Evolutionary conservation across 1,140 invertebrate genomes (phyloP).

Genomic region (Drosophila melanica): DNA sequence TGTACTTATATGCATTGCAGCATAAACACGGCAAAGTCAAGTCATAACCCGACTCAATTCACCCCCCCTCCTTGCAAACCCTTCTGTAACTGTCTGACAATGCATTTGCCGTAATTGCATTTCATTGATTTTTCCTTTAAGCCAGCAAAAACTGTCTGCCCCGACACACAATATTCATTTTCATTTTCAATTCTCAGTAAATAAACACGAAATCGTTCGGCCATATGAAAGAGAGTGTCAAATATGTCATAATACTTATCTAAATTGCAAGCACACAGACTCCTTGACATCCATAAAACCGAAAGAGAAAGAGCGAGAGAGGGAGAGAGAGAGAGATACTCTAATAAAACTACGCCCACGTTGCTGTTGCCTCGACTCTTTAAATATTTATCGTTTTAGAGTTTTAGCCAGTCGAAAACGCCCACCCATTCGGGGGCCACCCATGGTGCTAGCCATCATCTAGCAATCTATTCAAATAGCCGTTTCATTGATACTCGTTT

Average conservation of each 20-base stretch:
- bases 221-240: conserved; percentile 74
- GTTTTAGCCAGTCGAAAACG: conserved; percentile 38
- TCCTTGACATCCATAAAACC: conserved; percentile 1
- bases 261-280: conserved; percentile 65
- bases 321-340: too few species aligned
- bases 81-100: conserved; percentile 31
- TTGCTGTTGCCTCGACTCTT: conserved; percentile 27
- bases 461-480: conserved; percentile 36
- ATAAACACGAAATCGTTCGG: conserved; percentile 65
- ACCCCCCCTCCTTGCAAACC: background rate
- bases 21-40: conserved; percentile 25
- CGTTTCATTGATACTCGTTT: conserved; percentile 41
- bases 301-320: background rate
- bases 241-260: conserved; percentile 83
- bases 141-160: conserved; percentile 16
- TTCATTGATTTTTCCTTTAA: conserved; percentile 74
- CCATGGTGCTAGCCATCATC: conserved; percentile 16
- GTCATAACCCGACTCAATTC: background rate
- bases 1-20: conserved; percentile 45
- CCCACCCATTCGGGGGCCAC: conserved; percentile 41
- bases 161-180: conserved; percentile 54
- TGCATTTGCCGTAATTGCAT: conserved; percentile 79
- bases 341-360: background rate
- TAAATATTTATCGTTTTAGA: conserved; percentile 73
- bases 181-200: conserved; percentile 55